phyloP scores from a whole-genome alignment of 2,797 vertebrate species.

The Amblyraja radiata region DNA sequence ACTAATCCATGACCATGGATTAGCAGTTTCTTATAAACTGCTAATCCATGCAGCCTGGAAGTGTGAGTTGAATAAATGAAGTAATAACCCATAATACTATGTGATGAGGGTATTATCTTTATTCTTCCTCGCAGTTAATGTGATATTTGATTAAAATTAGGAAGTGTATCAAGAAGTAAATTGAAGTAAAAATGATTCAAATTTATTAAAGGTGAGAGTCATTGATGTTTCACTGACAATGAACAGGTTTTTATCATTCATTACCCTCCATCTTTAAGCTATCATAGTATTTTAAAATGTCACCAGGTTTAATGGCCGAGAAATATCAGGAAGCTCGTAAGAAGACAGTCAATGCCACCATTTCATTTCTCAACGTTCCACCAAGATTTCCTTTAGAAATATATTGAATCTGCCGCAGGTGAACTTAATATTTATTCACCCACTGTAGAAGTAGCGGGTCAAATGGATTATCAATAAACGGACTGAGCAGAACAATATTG shows the following conservation, averaged over 20 bases:
- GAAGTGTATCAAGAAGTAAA: not conserved
- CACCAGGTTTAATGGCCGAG: not conserved
- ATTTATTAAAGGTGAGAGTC: not conserved
- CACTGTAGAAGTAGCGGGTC: not conserved
- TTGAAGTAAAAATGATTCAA: not conserved
- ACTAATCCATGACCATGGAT: no score
- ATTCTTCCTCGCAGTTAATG: not conserved
- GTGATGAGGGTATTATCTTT: not conserved
- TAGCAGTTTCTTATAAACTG: not conserved
- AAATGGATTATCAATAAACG: not conserved
- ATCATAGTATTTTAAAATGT: not conserved
- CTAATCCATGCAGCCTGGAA: not conserved
- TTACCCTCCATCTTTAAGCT: not conserved
- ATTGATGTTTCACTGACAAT: not conserved
- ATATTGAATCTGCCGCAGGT: not conserved
- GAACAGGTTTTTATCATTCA: not conserved
- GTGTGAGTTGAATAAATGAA: not conserved
- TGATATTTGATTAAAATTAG: slow-evolving; percentile 10
- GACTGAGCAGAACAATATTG: not conserved
- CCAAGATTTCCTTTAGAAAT: not conserved
- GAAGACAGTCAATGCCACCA: no score
- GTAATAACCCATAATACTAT: not conserved
- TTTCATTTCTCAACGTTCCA: not conserved
- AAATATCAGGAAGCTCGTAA: not conserved
- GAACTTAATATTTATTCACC: not conserved